A percentile compares a stretch with the other conserved stretches of the same genome.
Conservation (phyloP, 2,113 vertebrate genomes). For the Crotalus tigris region DNA sequence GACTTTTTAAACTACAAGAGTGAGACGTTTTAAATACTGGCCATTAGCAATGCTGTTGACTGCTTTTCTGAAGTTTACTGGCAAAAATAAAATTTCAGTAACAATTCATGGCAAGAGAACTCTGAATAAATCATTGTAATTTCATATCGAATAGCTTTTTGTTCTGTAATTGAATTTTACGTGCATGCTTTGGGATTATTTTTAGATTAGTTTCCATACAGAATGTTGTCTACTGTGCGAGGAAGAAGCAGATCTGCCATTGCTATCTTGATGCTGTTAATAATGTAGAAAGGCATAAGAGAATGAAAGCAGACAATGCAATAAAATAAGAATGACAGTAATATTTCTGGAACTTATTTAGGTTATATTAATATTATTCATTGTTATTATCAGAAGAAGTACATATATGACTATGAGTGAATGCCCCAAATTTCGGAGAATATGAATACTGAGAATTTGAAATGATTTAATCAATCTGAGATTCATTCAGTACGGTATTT, state of each 20-base stretch:
- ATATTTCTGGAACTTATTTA: background rate
- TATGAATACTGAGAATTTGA: background rate
- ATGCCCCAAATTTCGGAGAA: background rate
- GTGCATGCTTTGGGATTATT: constrained; percentile 46
- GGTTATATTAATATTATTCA: constrained; percentile 22
- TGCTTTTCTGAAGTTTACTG: constrained; percentile 51
- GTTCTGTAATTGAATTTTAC: constrained; percentile 59
- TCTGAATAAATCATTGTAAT: constrained; percentile 53
- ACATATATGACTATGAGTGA: background rate
- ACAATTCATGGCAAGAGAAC: constrained; percentile 47
- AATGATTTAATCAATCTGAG: background rate
- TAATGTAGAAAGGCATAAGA: constrained; percentile 39
- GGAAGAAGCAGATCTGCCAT: constrained; percentile 27
- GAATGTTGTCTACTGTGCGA: constrained; percentile 45
- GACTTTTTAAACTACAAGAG: constrained; percentile 51
- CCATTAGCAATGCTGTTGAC: constrained; percentile 56
- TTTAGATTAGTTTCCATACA: constrained; percentile 62
- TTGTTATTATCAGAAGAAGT: constrained; percentile 2
- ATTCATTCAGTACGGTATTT: background rate
- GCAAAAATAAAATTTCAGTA: constrained; percentile 48
- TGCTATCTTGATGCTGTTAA: constrained; percentile 51
- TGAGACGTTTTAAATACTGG: constrained; percentile 56
- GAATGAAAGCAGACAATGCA: constrained; percentile 41
- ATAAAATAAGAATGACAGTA: constrained; percentile 25
- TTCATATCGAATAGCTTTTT: constrained; percentile 60